A percentile compares a stretch with the other conserved stretches of the same genome.
Evolutionary conservation across 2,797 vertebrate genomes (phyloP).

Genomic region (Anas bernieri): DNA sequence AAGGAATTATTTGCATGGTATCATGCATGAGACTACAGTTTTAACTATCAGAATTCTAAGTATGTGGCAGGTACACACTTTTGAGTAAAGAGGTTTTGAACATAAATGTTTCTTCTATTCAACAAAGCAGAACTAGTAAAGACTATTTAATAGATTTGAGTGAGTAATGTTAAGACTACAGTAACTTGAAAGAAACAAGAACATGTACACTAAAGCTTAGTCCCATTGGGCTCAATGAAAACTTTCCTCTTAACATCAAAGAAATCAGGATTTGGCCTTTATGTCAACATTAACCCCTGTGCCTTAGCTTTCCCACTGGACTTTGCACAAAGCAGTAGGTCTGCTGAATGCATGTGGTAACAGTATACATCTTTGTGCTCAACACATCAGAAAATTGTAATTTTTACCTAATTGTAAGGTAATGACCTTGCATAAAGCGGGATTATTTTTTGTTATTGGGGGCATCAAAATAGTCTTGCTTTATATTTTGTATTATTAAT

Average conservation of each 20-base stretch:
- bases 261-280: conserved; percentile 28
- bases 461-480: neutral
- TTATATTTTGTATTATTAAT: neutral
- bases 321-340: neutral
- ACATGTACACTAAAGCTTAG: conserved; percentile 9
- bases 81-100: neutral
- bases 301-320: conserved; percentile 30
- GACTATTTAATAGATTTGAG: neutral
- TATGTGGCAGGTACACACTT: neutral
- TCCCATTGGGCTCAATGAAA: conserved; percentile 20
- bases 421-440: neutral
- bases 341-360: neutral
- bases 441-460: neutral
- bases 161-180: neutral
- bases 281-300: conserved; percentile 38
- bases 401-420: too few relatives aligned
- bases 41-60: neutral
- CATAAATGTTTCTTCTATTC: neutral
- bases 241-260: conserved; percentile 54
- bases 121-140: neutral
- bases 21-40: neutral
- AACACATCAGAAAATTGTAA: neutral
- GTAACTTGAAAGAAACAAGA: conserved; percentile 48
- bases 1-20: neutral
- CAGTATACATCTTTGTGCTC: neutral